Conservation (phyloP, 2,888 invertebrate species). For the Plemyria rubiginata region DNA sequence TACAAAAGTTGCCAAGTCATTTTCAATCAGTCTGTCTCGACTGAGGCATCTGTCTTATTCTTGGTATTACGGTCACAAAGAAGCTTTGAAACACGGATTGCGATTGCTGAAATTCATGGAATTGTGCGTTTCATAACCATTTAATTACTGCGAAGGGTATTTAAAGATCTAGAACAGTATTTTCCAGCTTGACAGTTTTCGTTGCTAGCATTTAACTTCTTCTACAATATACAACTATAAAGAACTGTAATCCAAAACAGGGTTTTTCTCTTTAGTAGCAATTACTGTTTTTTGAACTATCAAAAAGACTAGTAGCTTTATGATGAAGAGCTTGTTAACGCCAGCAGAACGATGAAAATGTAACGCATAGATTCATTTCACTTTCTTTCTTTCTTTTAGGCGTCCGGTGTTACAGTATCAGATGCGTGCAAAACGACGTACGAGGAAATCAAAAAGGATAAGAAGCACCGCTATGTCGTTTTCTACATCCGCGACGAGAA, state of each 20-base stretch:
- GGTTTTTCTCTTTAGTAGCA: too few species aligned
- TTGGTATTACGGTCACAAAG: conserved; percentile 29
- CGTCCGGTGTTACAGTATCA: conserved; percentile 98
- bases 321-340: too few species aligned
- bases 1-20: conserved; percentile 9
- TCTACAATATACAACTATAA: too few species aligned
- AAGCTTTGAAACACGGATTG: conserved; percentile 20
- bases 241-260: too few species aligned
- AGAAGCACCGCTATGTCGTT: conserved; percentile 98
- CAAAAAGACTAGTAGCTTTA: too few species aligned
- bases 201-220: too few species aligned
- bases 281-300: too few species aligned
- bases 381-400: conserved; percentile 79
- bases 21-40: conserved; percentile 14
- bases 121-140: conserved; percentile 30
- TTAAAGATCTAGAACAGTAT: conserved; percentile 2
- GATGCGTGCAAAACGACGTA: conserved; percentile 97
- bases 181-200: background rate
- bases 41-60: conserved; percentile 16
- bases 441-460: conserved; percentile 98
- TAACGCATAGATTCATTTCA: background rate
- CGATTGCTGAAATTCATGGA: conserved; percentile 32
- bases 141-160: conserved; percentile 13
- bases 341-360: background rate
- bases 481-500: conserved; percentile 98